phyloP scores from a whole-genome alignment of 2,113 vertebrate genomes.

The Cebus imitator region DNA sequence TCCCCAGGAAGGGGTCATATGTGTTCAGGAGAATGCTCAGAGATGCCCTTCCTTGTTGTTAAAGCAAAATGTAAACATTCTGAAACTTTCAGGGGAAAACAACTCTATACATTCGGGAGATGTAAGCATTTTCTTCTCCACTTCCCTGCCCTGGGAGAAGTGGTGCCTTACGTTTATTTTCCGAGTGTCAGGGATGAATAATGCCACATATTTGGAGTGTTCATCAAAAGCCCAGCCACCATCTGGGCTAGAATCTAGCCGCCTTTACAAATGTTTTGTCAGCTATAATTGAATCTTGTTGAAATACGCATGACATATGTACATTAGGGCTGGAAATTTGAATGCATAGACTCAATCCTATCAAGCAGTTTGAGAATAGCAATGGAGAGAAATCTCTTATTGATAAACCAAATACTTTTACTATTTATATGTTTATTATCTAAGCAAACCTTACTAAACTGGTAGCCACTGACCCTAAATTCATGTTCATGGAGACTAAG shows the following conservation, averaged over 20 bases:
- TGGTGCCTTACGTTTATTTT: slow-evolving; percentile 45
- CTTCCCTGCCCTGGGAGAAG: neutral
- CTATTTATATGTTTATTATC: neutral
- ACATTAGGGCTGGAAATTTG: neutral
- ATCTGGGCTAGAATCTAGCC: slow-evolving; percentile 51
- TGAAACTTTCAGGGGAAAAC: neutral
- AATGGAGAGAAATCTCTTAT: neutral
- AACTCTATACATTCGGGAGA: neutral
- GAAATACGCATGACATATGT: slow-evolving; percentile 57
- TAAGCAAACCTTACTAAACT: neutral
- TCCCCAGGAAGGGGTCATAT: neutral
- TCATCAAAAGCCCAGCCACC: slow-evolving; percentile 60
- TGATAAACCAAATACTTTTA: neutral
- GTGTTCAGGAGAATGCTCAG: neutral
- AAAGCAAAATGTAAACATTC: neutral
- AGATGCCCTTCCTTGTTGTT: neutral
- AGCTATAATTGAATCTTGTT: slow-evolving; percentile 59
- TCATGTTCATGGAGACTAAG: neutral
- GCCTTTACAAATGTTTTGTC: slow-evolving; percentile 62
- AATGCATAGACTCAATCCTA: neutral
- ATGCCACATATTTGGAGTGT: slow-evolving; percentile 32
- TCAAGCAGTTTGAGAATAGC: neutral
- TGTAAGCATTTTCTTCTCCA: neutral
- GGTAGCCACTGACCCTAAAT: neutral
- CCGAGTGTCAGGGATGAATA: slow-evolving; percentile 53